Evolutionary conservation across 2,797 vertebrate species (phyloP).

Genomic region (Acipenser oxyrinchus): DNA sequence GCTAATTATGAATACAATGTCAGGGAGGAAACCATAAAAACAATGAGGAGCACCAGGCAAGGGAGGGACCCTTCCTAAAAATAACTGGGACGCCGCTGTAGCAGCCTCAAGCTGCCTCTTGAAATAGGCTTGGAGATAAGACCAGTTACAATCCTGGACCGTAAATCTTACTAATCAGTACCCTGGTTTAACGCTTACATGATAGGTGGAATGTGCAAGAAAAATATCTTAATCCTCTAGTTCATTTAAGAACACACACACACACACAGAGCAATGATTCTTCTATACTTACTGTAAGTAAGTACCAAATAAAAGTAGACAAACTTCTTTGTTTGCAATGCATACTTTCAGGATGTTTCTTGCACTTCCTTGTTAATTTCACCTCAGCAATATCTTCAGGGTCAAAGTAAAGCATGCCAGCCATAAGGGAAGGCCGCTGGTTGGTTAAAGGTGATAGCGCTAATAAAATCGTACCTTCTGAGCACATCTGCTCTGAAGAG

Average conservation of each 20-base stretch:
- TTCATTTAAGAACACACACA: background rate
- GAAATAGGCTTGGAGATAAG: background rate
- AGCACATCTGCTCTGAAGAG: no score
- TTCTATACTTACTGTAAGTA: no score
- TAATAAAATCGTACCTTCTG: no score
- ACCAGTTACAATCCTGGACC: background rate
- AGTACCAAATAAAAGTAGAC: no score
- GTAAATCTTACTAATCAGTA: background rate
- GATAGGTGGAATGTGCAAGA: background rate
- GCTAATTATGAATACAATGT: conserved; percentile 8
- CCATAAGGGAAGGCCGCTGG: no score
- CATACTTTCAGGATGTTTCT: no score
- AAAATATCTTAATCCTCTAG: background rate
- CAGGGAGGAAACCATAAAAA: conserved; percentile 7
- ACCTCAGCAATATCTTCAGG: no score
- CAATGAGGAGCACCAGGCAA: background rate
- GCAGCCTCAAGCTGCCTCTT: background rate
- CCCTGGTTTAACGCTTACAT: background rate
- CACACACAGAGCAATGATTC: background rate
- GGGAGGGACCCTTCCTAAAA: conserved; percentile 9
- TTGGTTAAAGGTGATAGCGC: no score
- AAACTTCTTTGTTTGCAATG: no score
- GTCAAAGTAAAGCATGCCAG: no score
- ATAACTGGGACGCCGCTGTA: background rate
- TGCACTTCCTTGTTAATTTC: no score